These are phyloP conservation scores for Alca torda DNA, from an alignment of 2,797 vertebrate genomes.

Conservation along the genomic window DNA sequence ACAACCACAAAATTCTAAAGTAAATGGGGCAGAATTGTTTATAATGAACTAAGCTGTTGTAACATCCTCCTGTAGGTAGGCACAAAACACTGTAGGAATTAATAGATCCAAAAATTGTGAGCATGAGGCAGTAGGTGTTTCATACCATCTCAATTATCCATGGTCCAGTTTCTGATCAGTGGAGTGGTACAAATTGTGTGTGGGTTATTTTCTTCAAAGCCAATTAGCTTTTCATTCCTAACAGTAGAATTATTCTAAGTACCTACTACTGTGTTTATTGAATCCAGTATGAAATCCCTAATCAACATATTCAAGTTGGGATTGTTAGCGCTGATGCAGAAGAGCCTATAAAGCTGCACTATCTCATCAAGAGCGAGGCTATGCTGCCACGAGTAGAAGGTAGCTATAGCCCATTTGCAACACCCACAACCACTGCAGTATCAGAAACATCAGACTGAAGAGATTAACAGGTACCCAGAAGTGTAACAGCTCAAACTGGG, in stretches of 20 bases:
- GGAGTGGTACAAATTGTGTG: constrained; percentile 15
- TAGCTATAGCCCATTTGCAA: not conserved
- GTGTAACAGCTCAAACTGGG: fast-evolving
- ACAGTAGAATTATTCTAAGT: not conserved
- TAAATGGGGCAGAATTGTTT: constrained; percentile 62
- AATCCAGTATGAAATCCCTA: not conserved
- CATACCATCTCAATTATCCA: constrained; percentile 45
- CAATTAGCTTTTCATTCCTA: constrained; percentile 44
- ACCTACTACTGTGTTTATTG: not conserved
- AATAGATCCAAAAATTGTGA: constrained; percentile 53
- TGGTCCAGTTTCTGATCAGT: constrained; percentile 43
- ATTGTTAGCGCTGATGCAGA: not conserved
- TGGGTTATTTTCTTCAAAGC: constrained; percentile 42
- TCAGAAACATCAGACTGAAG: not conserved
- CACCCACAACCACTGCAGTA: not conserved
- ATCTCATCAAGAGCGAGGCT: fast-evolving
- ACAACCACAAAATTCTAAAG: constrained; percentile 47
- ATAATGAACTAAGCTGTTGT: constrained; percentile 37
- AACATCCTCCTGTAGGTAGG: constrained; percentile 20
- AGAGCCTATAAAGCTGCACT: not conserved
- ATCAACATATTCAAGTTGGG: not conserved
- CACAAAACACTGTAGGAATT: constrained; percentile 33
- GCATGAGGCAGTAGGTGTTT: constrained; percentile 47
- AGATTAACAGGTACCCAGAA: not conserved
- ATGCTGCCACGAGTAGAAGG: not conserved